phyloP scores from a whole-genome alignment of 2,888 invertebrate species.

The Eledona agricola region DNA sequence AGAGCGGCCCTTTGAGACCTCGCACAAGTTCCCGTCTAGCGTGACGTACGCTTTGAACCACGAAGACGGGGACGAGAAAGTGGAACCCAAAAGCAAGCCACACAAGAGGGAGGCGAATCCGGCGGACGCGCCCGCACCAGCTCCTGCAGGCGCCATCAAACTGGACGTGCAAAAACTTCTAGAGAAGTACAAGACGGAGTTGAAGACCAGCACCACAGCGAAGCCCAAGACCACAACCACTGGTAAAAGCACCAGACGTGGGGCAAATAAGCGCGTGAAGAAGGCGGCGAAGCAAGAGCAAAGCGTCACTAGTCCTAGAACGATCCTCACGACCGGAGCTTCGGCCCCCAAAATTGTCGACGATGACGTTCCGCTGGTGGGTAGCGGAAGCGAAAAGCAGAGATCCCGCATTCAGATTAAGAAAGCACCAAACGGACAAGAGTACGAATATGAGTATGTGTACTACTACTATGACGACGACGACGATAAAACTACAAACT shows the following conservation, averaged over 20 bases:
- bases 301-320: slow-evolving; percentile 67
- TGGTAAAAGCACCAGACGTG: slow-evolving; percentile 35
- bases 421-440: slow-evolving; percentile 88
- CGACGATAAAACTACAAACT: slow-evolving; percentile 62
- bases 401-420: slow-evolving; percentile 83
- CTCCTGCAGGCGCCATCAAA: slow-evolving; percentile 59
- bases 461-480: slow-evolving; percentile 90
- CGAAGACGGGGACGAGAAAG: slow-evolving; percentile 55
- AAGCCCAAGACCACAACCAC: slow-evolving; percentile 35
- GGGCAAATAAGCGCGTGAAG: slow-evolving; percentile 45
- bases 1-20: slow-evolving; percentile 69
- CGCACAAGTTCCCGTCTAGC: slow-evolving; percentile 74
- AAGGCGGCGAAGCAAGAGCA: slow-evolving; percentile 52
- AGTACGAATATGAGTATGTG: slow-evolving; percentile 91
- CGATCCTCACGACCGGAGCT: slow-evolving; percentile 67
- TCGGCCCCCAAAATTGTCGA: slow-evolving; percentile 48
- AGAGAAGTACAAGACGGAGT: slow-evolving; percentile 55
- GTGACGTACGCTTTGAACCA: slow-evolving; percentile 57
- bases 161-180: slow-evolving; percentile 52
- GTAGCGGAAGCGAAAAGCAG: slow-evolving; percentile 73
- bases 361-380: slow-evolving; percentile 50
- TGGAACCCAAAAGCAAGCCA: slow-evolving; percentile 38
- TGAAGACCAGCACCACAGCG: slow-evolving; percentile 49
- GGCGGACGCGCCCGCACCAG: slow-evolving; percentile 53
- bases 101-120: slow-evolving; percentile 51